phyloP scores from a whole-genome alignment of 2,797 vertebrate genomes.

The Anguilla obscura region DNA sequence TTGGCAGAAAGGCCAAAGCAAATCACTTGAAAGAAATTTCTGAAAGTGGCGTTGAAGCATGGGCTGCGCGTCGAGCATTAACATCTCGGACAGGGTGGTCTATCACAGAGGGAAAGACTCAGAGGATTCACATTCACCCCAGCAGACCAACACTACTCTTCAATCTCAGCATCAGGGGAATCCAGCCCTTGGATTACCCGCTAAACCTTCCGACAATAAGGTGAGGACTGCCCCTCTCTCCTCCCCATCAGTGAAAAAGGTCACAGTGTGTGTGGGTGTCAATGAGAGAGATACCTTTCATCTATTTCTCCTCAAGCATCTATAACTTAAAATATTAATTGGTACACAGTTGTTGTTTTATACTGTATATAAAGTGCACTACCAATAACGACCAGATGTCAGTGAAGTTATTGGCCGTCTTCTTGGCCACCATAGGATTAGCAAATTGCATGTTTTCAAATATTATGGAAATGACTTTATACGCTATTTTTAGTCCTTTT shows the following conservation, averaged over 20 bases:
- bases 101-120: slow-evolving; percentile 89
- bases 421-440: no score
- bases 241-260: neutral
- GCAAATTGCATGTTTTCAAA: neutral
- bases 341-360: neutral
- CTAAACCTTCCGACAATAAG: slow-evolving; percentile 85
- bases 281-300: neutral
- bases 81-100: slow-evolving; percentile 89
- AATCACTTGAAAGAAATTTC: slow-evolving; percentile 62
- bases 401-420: neutral
- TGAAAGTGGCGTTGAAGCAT: slow-evolving; percentile 83
- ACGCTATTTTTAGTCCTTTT: no score
- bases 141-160: slow-evolving; percentile 85
- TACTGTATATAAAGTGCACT: neutral
- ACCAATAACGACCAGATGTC: neutral
- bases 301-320: neutral
- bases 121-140: slow-evolving; percentile 87
- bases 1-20: slow-evolving; percentile 59
- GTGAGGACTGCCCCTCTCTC: slow-evolving; percentile 69
- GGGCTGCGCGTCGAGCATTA: slow-evolving; percentile 98
- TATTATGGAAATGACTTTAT: neutral
- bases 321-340: neutral
- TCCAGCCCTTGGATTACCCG: slow-evolving; percentile 83
- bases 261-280: neutral
- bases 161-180: slow-evolving; percentile 80